phyloP scores from a whole-genome alignment of 2,888 invertebrate genomes.

The Ormyrus thymus region DNA sequence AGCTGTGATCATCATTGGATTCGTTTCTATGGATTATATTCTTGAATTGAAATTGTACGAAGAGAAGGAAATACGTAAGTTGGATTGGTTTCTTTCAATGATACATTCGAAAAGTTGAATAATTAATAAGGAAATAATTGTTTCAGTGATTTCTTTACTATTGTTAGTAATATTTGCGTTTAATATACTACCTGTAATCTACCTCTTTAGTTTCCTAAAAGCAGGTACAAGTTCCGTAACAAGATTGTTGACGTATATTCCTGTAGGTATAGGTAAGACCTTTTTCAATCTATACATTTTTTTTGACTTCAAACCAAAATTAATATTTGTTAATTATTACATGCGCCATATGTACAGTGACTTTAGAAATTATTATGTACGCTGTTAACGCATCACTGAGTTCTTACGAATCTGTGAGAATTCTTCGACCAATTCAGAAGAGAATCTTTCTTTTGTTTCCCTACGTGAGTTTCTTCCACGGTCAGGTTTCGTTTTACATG shows the following conservation, averaged over 20 bases:
- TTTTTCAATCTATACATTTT: not conserved
- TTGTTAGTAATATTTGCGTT: slow-evolving; percentile 84
- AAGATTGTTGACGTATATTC: slow-evolving; percentile 64
- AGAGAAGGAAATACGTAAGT: slow-evolving; percentile 75
- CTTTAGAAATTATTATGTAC: slow-evolving; percentile 62
- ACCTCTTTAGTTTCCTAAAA: slow-evolving; percentile 67
- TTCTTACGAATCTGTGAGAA: slow-evolving; percentile 44
- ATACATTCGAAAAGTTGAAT: not conserved
- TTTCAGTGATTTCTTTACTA: slow-evolving; percentile 77
- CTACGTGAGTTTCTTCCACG: slow-evolving; percentile 69
- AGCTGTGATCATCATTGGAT: slow-evolving; percentile 60
- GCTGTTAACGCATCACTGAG: slow-evolving; percentile 55
- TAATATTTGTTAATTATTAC: not conserved
- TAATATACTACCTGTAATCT: slow-evolving; percentile 75
- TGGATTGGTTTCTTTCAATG: not conserved
- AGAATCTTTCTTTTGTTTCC: slow-evolving; percentile 66
- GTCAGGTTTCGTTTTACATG: slow-evolving; percentile 65
- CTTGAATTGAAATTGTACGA: slow-evolving; percentile 64
- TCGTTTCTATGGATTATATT: slow-evolving; percentile 62
- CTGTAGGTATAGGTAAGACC: slow-evolving; percentile 66
- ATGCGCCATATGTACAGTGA: not conserved
- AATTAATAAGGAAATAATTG: not conserved
- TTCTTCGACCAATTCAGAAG: slow-evolving; percentile 64
- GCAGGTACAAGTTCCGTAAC: slow-evolving; percentile 62
- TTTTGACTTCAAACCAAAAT: no score